Percentiles rank a stretch among this genome's conserved stretches.
Conservation (phyloP, 1,140 invertebrate genomes). For the Physella acuta region DNA sequence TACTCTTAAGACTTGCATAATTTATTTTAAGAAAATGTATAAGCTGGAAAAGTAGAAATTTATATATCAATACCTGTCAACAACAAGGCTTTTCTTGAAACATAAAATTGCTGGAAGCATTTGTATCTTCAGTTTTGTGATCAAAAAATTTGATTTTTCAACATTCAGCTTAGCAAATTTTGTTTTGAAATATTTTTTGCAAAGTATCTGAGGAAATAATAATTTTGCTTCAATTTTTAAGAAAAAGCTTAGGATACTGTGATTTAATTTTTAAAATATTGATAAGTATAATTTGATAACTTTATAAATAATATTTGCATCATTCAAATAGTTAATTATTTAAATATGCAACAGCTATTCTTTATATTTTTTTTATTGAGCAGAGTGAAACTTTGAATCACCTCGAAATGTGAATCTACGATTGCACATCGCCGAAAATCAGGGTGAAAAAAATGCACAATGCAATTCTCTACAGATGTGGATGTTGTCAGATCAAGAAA, state of each 20-base stretch:
- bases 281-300: no score
- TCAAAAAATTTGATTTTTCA: constrained; percentile 39
- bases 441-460: constrained; percentile 57
- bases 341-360: no score
- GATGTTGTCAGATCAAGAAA: constrained; percentile 56
- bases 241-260: no score
- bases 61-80: constrained; percentile 45
- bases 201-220: constrained; percentile 46
- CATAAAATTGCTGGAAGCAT: constrained; percentile 56
- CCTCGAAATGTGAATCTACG: constrained; percentile 37
- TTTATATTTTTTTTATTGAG: background rate
- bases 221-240: no score
- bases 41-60: background rate
- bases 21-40: background rate
- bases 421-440: constrained; percentile 58
- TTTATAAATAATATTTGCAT: no score
- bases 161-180: constrained; percentile 57
- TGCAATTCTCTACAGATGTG: constrained; percentile 49
- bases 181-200: constrained; percentile 55
- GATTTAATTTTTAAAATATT: no score
- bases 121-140: constrained; percentile 53
- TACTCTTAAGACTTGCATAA: background rate
- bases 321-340: no score
- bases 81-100: constrained; percentile 55
- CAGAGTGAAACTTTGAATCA: background rate